phyloP scores from a whole-genome alignment of 2,797 vertebrate genomes.

The Pagetopsis macropterus region DNA sequence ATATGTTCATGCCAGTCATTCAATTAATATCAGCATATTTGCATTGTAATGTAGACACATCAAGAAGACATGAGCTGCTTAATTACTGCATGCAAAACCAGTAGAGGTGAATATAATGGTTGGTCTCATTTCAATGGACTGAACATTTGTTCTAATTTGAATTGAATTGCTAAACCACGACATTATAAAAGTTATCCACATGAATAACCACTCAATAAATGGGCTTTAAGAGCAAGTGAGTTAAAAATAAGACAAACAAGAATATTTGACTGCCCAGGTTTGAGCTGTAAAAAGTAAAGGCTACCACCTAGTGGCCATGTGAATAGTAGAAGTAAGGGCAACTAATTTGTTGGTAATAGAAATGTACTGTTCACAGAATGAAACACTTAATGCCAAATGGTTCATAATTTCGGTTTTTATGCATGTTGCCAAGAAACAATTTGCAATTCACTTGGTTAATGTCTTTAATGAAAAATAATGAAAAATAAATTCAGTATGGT shows the following conservation, averaged over 20 bases:
- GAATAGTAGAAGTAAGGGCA: slow-evolving; percentile 12
- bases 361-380: background rate
- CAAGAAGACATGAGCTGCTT: background rate
- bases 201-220: slow-evolving; percentile 29
- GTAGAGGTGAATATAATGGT: background rate
- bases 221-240: background rate
- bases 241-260: slow-evolving; percentile 3
- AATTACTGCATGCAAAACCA: slow-evolving; percentile 1
- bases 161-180: slow-evolving; percentile 7
- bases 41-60: slow-evolving; percentile 5
- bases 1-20: background rate
- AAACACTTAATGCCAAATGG: background rate
- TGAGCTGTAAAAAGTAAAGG: slow-evolving; percentile 44
- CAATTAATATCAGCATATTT: slow-evolving; percentile 5
- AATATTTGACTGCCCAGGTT: slow-evolving; percentile 9
- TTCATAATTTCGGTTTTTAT: background rate
- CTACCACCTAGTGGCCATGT: slow-evolving; percentile 72
- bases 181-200: slow-evolving; percentile 10
- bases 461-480: slow-evolving; percentile 80
- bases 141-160: slow-evolving; percentile 24
- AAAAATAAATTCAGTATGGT: slow-evolving; percentile 77
- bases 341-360: background rate
- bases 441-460: slow-evolving; percentile 35
- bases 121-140: slow-evolving; percentile 18
- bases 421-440: slow-evolving; percentile 20